Evolutionary conservation across 2,113 vertebrate species (phyloP).

Genomic region (Nycticebus coucang): DNA sequence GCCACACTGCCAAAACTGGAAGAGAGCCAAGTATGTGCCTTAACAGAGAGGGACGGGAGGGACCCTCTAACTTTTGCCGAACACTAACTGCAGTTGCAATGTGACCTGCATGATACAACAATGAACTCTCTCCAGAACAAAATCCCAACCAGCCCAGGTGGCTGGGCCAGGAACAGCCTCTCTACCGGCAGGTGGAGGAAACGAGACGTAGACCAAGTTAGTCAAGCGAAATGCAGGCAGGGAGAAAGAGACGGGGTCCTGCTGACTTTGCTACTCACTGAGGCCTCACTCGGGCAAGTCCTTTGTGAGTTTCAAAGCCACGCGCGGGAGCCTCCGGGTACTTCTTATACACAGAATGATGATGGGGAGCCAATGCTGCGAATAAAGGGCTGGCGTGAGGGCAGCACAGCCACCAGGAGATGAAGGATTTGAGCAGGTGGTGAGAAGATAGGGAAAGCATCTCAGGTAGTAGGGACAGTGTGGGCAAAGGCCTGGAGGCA

Average conservation of each 20-base stretch:
- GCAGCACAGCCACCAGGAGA: background rate
- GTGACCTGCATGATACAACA: background rate
- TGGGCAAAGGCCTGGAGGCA: background rate
- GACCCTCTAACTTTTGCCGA: background rate
- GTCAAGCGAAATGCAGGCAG: background rate
- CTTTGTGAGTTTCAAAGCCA: background rate
- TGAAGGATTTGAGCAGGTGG: background rate
- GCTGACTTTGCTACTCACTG: background rate
- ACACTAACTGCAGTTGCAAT: background rate
- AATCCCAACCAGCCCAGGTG: background rate
- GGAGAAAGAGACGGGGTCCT: background rate
- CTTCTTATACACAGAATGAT: background rate
- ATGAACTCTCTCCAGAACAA: background rate
- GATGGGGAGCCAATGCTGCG: background rate
- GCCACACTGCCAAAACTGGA: conserved; percentile 88
- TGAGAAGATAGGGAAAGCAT: background rate
- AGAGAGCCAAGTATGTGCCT: background rate
- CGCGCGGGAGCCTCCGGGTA: background rate
- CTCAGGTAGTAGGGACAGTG: background rate
- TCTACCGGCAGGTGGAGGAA: background rate
- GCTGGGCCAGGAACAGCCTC: background rate
- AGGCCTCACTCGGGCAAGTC: background rate
- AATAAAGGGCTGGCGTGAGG: background rate
- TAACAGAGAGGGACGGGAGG: background rate
- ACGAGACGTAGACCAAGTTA: background rate